Evolutionary conservation across 2,888 invertebrate species (phyloP).

Genomic region (Ernsta delagoae): DNA sequence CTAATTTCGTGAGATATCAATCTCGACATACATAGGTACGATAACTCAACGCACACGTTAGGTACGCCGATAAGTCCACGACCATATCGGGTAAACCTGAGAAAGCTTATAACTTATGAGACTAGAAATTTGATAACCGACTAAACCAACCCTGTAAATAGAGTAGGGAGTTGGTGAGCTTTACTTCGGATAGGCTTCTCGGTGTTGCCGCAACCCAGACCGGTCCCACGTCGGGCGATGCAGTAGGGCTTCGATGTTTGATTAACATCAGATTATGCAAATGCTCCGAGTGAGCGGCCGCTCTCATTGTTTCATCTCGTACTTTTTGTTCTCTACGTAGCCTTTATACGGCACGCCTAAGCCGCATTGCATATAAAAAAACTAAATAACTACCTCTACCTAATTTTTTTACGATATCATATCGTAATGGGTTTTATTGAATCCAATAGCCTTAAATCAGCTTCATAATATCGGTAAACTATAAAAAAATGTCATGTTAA

Average conservation of each 20-base stretch:
- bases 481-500: slow-evolving; percentile 43
- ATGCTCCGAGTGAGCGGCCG: slow-evolving; percentile 79
- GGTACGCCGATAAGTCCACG: background rate
- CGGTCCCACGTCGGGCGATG: slow-evolving; percentile 47
- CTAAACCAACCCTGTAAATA: background rate
- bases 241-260: slow-evolving; percentile 71
- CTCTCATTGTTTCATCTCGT: slow-evolving; percentile 76
- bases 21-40: background rate
- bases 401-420: background rate
- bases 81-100: background rate
- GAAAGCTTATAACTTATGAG: slow-evolving; percentile 29
- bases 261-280: slow-evolving; percentile 85
- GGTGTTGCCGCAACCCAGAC: slow-evolving; percentile 41
- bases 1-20: background rate
- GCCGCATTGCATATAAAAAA: slow-evolving; percentile 77
- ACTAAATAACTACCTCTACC: slow-evolving; percentile 43
- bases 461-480: background rate
- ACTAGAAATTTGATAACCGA: background rate
- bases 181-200: slow-evolving; percentile 26
- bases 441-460: background rate
- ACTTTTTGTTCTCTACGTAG: slow-evolving; percentile 72
- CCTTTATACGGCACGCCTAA: slow-evolving; percentile 73
- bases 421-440: background rate
- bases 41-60: too few relatives aligned
- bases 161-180: background rate